Evolutionary conservation across 2,888 invertebrate genomes (phyloP).

Genomic region (Zaprionus lineosus): DNA sequence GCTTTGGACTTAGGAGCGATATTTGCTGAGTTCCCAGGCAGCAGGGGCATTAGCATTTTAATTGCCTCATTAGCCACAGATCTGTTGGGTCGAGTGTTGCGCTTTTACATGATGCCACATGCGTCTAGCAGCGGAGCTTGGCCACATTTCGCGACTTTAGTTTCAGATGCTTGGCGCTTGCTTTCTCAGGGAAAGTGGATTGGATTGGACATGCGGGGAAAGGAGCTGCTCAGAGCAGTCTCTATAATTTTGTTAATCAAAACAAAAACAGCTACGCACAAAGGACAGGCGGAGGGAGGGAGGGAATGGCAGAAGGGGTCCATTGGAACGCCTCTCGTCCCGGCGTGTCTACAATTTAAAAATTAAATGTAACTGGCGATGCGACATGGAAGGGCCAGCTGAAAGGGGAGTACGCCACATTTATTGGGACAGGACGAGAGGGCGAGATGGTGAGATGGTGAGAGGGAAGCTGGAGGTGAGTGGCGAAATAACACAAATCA

Average conservation of each 20-base stretch:
- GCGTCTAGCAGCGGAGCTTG: conserved; percentile 6
- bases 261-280: conserved; percentile 67
- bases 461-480: conserved; percentile 61
- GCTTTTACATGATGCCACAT: conserved; percentile 30
- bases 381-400: background rate
- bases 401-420: background rate
- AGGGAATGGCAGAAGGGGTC: background rate
- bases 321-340: conserved; percentile 53
- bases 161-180: too few relatives aligned
- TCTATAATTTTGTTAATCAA: conserved; percentile 67
- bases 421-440: too few relatives aligned
- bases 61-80: conserved; percentile 61
- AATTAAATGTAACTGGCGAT: conserved; percentile 66
- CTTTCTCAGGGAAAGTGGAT: background rate
- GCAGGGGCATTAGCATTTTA: conserved; percentile 68
- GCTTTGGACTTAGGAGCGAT: conserved; percentile 72
- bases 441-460: background rate
- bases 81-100: conserved; percentile 17
- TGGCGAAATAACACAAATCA: conserved; percentile 76
- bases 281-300: background rate
- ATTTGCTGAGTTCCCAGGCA: conserved; percentile 39
- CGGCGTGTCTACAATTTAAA: conserved; percentile 71
- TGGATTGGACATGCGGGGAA: background rate
- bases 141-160: conserved; percentile 26
- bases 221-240: conserved; percentile 4